A percentile compares a stretch with the other conserved stretches of the same genome.
phyloP scores from a whole-genome alignment of 2,113 vertebrate species.

The Seriola aureovittata region DNA sequence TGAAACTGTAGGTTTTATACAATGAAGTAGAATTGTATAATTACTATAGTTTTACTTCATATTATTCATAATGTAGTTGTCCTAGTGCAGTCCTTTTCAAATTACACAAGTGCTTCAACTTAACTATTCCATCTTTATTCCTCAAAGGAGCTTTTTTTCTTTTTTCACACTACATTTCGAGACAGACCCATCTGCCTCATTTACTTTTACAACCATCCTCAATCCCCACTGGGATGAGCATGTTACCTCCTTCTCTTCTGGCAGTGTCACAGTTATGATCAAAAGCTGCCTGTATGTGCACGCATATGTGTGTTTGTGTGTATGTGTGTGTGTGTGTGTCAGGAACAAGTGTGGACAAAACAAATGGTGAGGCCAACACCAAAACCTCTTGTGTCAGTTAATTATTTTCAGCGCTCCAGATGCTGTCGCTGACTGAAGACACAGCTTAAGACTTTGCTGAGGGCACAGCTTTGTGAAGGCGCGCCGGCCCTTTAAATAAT shows the following conservation, averaged over 20 bases:
- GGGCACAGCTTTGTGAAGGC: conserved; percentile 58
- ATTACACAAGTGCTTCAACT: conserved; percentile 41
- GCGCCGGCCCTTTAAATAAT: conserved; percentile 72
- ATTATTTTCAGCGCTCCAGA: conserved; percentile 73
- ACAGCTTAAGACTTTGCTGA: conserved; percentile 65
- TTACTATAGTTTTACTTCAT: conserved; percentile 23
- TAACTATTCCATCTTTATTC: conserved; percentile 41
- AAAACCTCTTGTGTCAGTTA: conserved; percentile 67
- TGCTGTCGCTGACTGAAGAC: conserved; percentile 58
- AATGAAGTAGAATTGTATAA: not conserved
- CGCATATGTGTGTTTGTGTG: not conserved
- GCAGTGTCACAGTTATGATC: conserved; percentile 71
- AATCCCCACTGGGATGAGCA: conserved; percentile 61
- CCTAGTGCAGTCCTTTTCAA: conserved; percentile 41
- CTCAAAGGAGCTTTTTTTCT: conserved; percentile 63
- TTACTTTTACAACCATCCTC: conserved; percentile 70
- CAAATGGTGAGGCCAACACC: conserved; percentile 67
- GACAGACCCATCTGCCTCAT: conserved; percentile 73
- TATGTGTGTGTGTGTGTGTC: conserved; percentile 24
- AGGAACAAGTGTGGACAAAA: conserved; percentile 72
- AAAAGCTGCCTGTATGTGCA: conserved; percentile 50
- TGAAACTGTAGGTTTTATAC: not conserved
- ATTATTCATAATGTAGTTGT: conserved; percentile 15
- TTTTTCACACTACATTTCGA: conserved; percentile 38
- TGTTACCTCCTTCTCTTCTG: conserved; percentile 67